Evolutionary conservation across 2,797 vertebrate genomes (phyloP), one percentile per base, ranked within the genome.

Genomic region (Thunnus albacares): DNA sequence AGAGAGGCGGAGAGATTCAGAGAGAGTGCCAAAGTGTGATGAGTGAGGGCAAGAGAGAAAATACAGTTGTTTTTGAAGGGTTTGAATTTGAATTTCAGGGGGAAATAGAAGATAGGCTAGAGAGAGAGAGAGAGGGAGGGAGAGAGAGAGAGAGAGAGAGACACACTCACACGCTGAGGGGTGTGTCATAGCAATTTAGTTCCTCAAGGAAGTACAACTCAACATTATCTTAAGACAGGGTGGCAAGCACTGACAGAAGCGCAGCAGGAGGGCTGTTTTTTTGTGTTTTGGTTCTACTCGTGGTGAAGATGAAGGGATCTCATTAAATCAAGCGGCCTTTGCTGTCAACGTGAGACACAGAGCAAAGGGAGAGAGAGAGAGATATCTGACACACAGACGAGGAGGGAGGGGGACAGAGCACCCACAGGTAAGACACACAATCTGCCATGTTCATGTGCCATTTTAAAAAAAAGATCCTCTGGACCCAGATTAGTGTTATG

Each of bases 181-280:
- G 95, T 94, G 95, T 96, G 95, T 94, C 95, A 94, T 90, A 90
- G 90, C 93, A 94, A 93, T 94, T 95, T 93, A 96, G 95, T 96
- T 96, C 96, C 96, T 96, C 93, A 93, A 97, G 96, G 96, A 97
- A 97, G 96, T 96, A 74, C 90, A 92, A 91, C 91, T 94, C 90
- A 93, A 84, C 92, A 93, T 91, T 94, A 94, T 95, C 94, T 95
- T 91, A 90, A 95, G 91, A 93, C 89, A 89, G 90, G 77, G 82
- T 77, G 84, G 80, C 45, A 74, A 81, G 84, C 86, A 68, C 61
- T 86, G 82, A 93, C 79, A 81, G 87, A 71, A 20, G 80, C 79
- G 73, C 85, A 75, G 81, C 83, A 72, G 84, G 90, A 90, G 81
- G 69, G 80, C 66, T 81, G 71, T 18, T 30, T 61, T 65, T 68